Evolutionary conservation across 2,113 vertebrate species (phyloP).

Genomic region (cattle (Bos taurus)): DNA sequence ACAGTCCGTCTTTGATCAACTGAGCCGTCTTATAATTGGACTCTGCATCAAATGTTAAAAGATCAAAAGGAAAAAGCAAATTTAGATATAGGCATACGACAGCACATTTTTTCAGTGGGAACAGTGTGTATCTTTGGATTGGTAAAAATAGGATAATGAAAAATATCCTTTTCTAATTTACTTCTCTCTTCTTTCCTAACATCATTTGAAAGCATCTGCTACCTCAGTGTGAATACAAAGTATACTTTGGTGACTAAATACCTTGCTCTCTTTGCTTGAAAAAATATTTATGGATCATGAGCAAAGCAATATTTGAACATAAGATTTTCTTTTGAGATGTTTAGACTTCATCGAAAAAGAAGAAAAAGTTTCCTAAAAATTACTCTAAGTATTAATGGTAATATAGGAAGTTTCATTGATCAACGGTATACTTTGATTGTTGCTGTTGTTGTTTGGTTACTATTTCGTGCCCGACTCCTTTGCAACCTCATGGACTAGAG

Average conservation of each 20-base stretch:
- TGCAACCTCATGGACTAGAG: not conserved
- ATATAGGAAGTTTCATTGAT: slow-evolving; percentile 51
- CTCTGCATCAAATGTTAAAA: slow-evolving; percentile 67
- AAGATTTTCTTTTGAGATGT: not conserved
- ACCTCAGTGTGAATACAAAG: slow-evolving; percentile 70
- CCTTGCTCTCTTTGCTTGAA: slow-evolving; percentile 72
- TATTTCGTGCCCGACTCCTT: not conserved
- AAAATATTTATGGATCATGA: slow-evolving; percentile 57
- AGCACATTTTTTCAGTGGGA: slow-evolving; percentile 50
- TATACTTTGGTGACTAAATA: slow-evolving; percentile 71
- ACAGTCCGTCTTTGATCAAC: slow-evolving; percentile 59
- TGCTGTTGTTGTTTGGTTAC: not conserved
- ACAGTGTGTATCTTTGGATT: slow-evolving; percentile 69
- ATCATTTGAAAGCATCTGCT: slow-evolving; percentile 66
- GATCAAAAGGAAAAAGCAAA: slow-evolving; percentile 70
- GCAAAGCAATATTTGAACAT: slow-evolving; percentile 11
- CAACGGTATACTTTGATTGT: not conserved
- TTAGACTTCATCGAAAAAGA: not conserved
- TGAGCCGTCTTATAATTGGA: slow-evolving; percentile 57
- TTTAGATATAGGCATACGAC: slow-evolving; percentile 49
- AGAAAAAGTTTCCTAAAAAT: slow-evolving; percentile 50
- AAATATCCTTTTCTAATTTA: slow-evolving; percentile 57
- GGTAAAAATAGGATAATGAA: slow-evolving; percentile 48
- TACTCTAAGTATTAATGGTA: slow-evolving; percentile 39
- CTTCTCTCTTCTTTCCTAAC: slow-evolving; percentile 72